Evolutionary conservation across 2,113 vertebrate species (phyloP), one percentile per base, ranked within the genome.

Genomic region (Junco hyemalis): DNA sequence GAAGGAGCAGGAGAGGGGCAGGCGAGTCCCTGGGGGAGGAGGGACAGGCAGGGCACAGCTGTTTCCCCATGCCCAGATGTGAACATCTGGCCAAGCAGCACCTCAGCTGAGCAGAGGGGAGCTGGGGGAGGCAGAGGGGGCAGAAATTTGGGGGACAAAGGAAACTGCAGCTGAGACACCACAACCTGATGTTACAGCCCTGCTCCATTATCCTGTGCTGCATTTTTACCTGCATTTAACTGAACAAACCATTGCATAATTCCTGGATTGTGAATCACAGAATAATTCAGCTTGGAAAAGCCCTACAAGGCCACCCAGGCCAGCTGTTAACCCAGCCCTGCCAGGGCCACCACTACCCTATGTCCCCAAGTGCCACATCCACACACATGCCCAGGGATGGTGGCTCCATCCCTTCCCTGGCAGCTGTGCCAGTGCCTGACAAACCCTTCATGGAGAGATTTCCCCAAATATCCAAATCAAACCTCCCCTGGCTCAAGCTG

Each of bases 121-220:
- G 50, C 23, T 4, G 1, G 28, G 28, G 6, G 38, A 44, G 40
- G 38, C 26, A 70, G 57, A 1, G 12, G 26, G 24, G 4, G 25
- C 38, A 51, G 33, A 19, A 48, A 24, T 47, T 0, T 23, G 48
- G 14, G 40, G 42, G 4, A 26, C n/a, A 56, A 35, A 33, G 45
- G 35, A 11, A 36, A 54, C 23, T 35, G 26, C 59, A 68, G 4
- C 11, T 1, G 40, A 31, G 60, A n/a, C 68, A 44, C 33, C n/a
- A 1, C 44, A 3, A 0, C 59, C 29, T 8, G 7, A 1, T 3
- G 6, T 18, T 8, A 5, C 59, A 36, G 23, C 6, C 14, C 4
- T 25, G 18, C 44, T 45, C 54, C 22, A 2, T 45, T 26, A 26
- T 6, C 47, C 54, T 14, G 13, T 5, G 28, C 48, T 69, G 20